phyloP scores from a whole-genome alignment of 2,113 vertebrate genomes.

The Tragelaphus scriptus region DNA sequence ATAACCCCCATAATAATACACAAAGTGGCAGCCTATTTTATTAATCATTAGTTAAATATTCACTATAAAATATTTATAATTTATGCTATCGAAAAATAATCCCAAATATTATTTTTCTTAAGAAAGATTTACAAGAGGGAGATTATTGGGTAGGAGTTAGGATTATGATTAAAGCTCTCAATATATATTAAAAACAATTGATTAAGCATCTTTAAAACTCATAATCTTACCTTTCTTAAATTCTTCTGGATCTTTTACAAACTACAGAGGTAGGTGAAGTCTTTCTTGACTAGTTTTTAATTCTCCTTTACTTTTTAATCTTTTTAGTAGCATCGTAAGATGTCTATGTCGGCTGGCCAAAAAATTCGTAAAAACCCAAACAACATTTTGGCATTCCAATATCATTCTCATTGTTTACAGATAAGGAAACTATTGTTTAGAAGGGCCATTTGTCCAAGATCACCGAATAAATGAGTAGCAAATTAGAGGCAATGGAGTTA shows the following conservation, averaged over 20 bases:
- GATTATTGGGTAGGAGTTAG: background rate
- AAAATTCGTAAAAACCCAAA: background rate
- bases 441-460: background rate
- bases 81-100: background rate
- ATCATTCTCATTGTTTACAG: background rate
- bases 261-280: background rate
- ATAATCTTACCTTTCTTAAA: background rate
- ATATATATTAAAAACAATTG: background rate
- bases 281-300: constrained; percentile 8
- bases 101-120: background rate
- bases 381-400: background rate
- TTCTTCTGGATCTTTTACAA: background rate
- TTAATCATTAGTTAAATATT: background rate
- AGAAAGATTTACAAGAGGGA: background rate
- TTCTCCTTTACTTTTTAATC: background rate
- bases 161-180: background rate
- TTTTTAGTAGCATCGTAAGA: background rate
- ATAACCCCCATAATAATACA: background rate
- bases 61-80: background rate
- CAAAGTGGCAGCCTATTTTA: background rate
- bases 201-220: background rate
- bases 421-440: background rate
- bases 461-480: background rate
- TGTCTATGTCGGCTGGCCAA: background rate
- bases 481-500: background rate